Evolutionary conservation across 2,888 invertebrate genomes (phyloP).

Genomic region (Dasypogon diadema): DNA sequence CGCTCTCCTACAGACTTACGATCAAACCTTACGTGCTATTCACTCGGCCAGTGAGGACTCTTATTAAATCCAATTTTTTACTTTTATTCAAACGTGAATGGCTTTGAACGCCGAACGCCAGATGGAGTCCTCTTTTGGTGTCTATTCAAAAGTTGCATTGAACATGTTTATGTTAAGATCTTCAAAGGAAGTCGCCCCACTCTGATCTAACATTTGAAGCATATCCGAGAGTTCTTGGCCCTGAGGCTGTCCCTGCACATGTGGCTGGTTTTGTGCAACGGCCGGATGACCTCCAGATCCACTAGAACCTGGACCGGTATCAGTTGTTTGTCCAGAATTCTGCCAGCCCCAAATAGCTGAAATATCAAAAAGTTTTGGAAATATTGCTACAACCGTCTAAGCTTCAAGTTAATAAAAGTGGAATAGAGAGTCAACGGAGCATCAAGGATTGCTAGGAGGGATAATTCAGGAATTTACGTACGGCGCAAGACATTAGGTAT

Average conservation of each 20-base stretch:
- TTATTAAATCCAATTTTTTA: background rate
- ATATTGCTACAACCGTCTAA: too few relatives aligned
- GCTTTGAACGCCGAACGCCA: background rate
- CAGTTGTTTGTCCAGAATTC: slow-evolving; percentile 69
- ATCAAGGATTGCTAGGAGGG: too few relatives aligned
- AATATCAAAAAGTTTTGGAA: slow-evolving; percentile 55
- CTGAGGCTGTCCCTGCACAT: slow-evolving; percentile 72
- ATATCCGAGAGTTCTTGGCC: slow-evolving; percentile 90
- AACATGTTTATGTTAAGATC: slow-evolving; percentile 92
- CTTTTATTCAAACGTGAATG: background rate
- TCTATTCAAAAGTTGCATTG: slow-evolving; percentile 81
- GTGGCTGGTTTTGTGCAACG: slow-evolving; percentile 66
- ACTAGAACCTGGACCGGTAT: slow-evolving; percentile 69
- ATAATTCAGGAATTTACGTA: too few relatives aligned
- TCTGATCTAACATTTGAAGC: slow-evolving; percentile 92
- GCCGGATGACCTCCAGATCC: slow-evolving; percentile 68
- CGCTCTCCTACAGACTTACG: slow-evolving; percentile 5
- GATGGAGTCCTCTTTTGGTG: background rate
- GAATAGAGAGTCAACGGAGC: too few relatives aligned
- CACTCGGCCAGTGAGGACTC: slow-evolving; percentile 24
- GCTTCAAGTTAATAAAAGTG: too few relatives aligned
- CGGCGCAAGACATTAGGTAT: too few relatives aligned
- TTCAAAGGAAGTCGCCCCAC: slow-evolving; percentile 85
- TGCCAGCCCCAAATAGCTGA: slow-evolving; percentile 87
- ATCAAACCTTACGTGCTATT: slow-evolving; percentile 34